These are phyloP conservation scores for Dinoponera quadriceps DNA, from an alignment of 1,140 invertebrate species.

Conservation along the genomic window DNA sequence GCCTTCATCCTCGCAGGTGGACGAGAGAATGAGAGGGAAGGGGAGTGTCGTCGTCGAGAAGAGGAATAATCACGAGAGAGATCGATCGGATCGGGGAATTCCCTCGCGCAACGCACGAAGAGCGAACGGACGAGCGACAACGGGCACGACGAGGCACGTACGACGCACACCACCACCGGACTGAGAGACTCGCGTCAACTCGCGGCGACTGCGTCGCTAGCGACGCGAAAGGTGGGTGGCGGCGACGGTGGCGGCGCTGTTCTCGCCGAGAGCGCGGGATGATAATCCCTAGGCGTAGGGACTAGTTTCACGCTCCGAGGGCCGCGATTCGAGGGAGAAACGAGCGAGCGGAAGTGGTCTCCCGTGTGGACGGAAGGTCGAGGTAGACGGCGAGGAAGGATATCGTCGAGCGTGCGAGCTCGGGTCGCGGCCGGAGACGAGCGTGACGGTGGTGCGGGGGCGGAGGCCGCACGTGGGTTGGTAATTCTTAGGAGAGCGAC, in stretches of 20 bases:
- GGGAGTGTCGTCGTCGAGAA: background rate
- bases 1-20: slow-evolving; percentile 29
- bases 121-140: no score
- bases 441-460: no score
- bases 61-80: background rate
- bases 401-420: no score
- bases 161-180: background rate
- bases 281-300: slow-evolving; percentile 3
- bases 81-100: background rate
- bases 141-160: background rate
- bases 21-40: no score
- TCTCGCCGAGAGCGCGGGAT: background rate
- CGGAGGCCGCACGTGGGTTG: no score
- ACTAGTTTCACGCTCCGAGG: background rate
- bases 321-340: background rate
- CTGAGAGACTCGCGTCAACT: slow-evolving; percentile 2
- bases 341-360: background rate
- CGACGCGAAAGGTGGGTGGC: background rate
- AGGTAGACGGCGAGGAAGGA: no score
- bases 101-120: no score
- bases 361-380: no score
- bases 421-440: no score
- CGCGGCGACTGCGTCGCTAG: background rate
- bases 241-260: background rate
- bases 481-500: no score